These are phyloP conservation scores for Alethe diademata DNA, from an alignment of 2,113 vertebrate genomes.

Conservation along the genomic window DNA sequence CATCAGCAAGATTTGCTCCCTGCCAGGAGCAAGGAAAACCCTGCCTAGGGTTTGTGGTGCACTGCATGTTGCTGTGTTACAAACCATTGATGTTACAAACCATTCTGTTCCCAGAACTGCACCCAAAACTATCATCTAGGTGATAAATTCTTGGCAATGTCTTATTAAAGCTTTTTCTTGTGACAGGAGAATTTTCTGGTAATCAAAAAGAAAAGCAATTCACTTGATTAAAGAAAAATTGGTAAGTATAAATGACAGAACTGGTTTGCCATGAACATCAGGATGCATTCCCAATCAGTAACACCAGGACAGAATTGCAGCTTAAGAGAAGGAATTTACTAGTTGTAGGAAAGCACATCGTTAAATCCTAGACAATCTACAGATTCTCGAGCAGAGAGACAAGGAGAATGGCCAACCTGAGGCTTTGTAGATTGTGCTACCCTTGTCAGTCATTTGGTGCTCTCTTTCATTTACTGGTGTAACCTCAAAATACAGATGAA, in stretches of 20 bases:
- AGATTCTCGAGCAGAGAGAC: not conserved
- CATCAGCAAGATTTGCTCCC: not conserved
- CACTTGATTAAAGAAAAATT: not conserved
- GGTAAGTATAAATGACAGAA: slow-evolving; percentile 13
- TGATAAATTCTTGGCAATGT: not conserved
- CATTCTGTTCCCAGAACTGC: not conserved
- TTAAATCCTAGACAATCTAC: not conserved
- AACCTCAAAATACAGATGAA: not conserved
- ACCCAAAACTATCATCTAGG: not conserved
- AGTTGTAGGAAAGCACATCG: not conserved
- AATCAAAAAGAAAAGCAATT: not conserved
- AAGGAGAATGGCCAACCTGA: not conserved
- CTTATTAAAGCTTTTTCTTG: not conserved
- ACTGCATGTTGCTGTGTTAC: not conserved
- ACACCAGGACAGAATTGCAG: not conserved
- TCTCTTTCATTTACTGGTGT: not conserved
- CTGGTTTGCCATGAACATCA: not conserved
- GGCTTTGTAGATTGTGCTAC: not conserved
- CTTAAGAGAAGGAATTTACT: slow-evolving; percentile 4
- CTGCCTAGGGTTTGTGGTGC: not conserved
- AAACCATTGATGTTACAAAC: not conserved
- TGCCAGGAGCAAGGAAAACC: not conserved
- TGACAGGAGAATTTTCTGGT: not conserved
- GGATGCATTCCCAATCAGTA: not conserved
- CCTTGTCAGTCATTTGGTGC: not conserved